These are phyloP conservation scores for Ciconia stormi DNA, from an alignment of 2,113 vertebrate species.

Conservation along the genomic window DNA sequence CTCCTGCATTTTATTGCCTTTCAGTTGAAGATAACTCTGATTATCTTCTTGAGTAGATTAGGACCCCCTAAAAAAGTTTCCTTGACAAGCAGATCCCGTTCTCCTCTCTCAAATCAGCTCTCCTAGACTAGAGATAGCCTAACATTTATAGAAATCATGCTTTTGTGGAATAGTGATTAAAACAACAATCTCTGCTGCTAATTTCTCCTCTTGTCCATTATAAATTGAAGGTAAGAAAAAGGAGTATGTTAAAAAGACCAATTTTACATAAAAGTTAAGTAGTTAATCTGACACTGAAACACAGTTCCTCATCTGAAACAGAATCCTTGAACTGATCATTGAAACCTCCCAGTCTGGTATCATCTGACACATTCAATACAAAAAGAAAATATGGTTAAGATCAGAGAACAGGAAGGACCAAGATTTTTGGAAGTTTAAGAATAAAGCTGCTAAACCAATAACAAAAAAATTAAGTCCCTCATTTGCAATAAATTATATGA, in stretches of 20 bases:
- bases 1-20: not conserved
- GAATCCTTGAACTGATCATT: not conserved
- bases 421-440: not conserved
- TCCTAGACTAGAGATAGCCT: not conserved
- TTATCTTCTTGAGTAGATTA: not conserved
- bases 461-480: not conserved
- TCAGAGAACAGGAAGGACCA: not conserved
- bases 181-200: not conserved
- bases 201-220: not conserved
- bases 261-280: not conserved
- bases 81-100: not conserved
- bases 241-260: not conserved
- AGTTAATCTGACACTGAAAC: not conserved
- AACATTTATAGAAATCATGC: not conserved
- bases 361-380: not conserved
- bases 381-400: not conserved
- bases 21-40: not conserved
- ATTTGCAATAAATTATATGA: not conserved
- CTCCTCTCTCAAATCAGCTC: not conserved
- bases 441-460: not conserved
- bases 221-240: not conserved
- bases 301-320: not conserved
- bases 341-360: not conserved
- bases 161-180: not conserved
- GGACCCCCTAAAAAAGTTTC: not conserved